phyloP scores from a whole-genome alignment of 2,113 vertebrate genomes.

The Thinocorus orbignyianus region DNA sequence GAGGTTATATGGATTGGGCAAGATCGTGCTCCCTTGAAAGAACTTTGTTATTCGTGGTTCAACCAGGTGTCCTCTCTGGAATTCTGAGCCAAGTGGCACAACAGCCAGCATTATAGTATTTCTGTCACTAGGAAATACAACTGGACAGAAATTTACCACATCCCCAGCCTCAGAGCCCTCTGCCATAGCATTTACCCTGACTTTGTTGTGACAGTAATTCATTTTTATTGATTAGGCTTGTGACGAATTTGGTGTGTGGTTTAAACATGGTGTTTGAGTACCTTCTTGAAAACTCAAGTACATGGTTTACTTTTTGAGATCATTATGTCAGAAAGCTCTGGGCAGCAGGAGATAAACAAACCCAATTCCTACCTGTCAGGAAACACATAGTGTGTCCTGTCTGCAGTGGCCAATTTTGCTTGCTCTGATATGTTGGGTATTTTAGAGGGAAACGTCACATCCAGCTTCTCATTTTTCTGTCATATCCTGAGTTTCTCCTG shows the following conservation, averaged over 20 bases:
- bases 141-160: neutral
- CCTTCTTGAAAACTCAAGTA: neutral
- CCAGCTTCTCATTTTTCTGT: neutral
- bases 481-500: neutral
- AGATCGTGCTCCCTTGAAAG: neutral
- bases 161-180: neutral
- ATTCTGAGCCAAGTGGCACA: neutral
- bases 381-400: neutral
- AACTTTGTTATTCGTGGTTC: neutral
- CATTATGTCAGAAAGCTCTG: neutral
- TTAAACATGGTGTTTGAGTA: neutral
- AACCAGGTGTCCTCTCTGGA: neutral
- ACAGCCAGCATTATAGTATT: neutral
- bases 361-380: neutral
- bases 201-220: neutral
- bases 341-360: neutral
- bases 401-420: neutral
- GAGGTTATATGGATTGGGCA: neutral
- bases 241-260: neutral
- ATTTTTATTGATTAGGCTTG: neutral
- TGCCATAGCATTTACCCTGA: neutral
- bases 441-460: neutral
- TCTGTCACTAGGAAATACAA: neutral
- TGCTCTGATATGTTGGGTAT: neutral
- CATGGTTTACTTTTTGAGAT: neutral